Percentiles rank a stretch among this genome's conserved stretches.
Conservation (phyloP, 1,140 invertebrate genomes). For the Diorhabda carinulata region DNA sequence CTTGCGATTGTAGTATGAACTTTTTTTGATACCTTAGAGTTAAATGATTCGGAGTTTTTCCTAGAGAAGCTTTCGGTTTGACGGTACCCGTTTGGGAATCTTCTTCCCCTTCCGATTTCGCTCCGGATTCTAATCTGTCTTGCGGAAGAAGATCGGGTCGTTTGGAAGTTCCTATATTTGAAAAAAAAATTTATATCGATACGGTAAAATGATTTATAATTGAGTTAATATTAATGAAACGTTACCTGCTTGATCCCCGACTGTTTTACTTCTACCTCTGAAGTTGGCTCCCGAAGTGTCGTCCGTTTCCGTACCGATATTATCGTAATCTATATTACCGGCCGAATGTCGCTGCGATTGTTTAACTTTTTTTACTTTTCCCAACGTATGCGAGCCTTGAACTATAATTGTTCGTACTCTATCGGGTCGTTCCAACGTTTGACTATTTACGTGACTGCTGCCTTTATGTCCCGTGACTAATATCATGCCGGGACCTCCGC, state of each 20-base stretch:
- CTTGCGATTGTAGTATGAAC: too few relatives aligned
- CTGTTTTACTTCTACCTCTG: constrained; percentile 81
- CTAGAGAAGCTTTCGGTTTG: constrained; percentile 69
- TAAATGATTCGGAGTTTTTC: constrained; percentile 86
- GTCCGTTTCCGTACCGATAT: constrained; percentile 58
- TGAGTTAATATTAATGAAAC: background rate
- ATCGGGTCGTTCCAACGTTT: constrained; percentile 44
- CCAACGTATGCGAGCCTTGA: constrained; percentile 66
- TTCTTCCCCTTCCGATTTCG: constrained; percentile 84
- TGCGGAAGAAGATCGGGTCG: constrained; percentile 45
- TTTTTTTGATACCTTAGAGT: constrained; percentile 63
- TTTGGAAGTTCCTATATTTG: constrained; percentile 34
- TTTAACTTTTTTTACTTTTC: constrained; percentile 68
- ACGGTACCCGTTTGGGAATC: constrained; percentile 65
- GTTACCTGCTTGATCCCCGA: constrained; percentile 76
- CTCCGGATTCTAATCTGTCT: constrained; percentile 65
- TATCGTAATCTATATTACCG: constrained; percentile 81
- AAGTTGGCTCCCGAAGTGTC: constrained; percentile 55
- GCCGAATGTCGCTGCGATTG: constrained; percentile 84
- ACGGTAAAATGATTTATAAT: too few relatives aligned
- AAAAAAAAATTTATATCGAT: too few relatives aligned
- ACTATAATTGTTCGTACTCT: constrained; percentile 50
- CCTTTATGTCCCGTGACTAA: constrained; percentile 48
- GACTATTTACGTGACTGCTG: constrained; percentile 36
- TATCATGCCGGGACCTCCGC: constrained; percentile 45